Percentiles rank a stretch among this genome's conserved stretches.
These are phyloP conservation scores for Tetheella fluctuosa DNA, from an alignment of 2,888 invertebrate genomes.

Conservation along the genomic window DNA sequence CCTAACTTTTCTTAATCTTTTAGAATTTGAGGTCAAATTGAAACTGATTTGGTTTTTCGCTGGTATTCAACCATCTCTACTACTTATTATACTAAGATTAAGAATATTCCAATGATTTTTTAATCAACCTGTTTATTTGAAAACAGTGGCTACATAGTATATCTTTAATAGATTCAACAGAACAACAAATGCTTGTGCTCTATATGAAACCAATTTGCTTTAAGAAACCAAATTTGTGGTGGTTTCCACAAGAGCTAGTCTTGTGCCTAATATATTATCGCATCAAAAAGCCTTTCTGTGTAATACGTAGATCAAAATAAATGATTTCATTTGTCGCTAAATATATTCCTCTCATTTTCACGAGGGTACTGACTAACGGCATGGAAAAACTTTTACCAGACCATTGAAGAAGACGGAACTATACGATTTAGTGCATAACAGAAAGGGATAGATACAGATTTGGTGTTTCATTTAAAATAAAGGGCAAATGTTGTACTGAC, in stretches of 20 bases:
- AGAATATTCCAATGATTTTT: too few species aligned
- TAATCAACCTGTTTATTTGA: too few species aligned
- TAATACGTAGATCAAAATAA: conserved; percentile 65
- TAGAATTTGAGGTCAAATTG: too few species aligned
- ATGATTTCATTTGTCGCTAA: conserved; percentile 72
- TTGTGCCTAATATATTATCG: conserved; percentile 20
- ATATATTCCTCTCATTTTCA: conserved; percentile 68
- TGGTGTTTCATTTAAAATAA: conserved; percentile 39
- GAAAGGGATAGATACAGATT: conserved; percentile 36
- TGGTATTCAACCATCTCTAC: too few species aligned
- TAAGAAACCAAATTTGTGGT: neutral
- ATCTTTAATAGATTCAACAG: too few species aligned
- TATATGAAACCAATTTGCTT: neutral
- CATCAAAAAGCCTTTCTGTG: conserved; percentile 12
- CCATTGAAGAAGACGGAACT: conserved; percentile 38
- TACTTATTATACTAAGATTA: too few species aligned
- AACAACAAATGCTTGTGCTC: neutral
- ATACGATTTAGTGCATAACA: conserved; percentile 14
- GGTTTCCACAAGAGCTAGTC: neutral
- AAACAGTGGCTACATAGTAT: too few species aligned
- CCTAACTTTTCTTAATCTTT: too few species aligned
- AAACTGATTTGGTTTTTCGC: too few species aligned
- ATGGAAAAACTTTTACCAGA: conserved; percentile 59
- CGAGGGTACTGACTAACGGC: conserved; percentile 54
- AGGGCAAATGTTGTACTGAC: conserved; percentile 49